Evolutionary conservation across 2,797 vertebrate species (phyloP), one percentile per base, ranked within the genome.

Genomic region (Bradypus variegatus): DNA sequence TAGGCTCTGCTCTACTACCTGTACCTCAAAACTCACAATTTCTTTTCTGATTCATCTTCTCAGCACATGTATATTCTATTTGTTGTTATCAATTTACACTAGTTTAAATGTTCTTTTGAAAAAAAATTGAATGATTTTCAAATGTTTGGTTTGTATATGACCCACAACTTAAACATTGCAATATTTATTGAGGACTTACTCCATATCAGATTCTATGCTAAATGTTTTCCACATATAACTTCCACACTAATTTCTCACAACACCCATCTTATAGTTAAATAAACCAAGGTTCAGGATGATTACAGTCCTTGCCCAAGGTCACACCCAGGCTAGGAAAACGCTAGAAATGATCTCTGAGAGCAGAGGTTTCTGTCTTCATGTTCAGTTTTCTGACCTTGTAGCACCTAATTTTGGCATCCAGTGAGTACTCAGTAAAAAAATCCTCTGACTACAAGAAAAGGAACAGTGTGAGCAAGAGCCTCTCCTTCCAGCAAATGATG

Each of bases 401-500:
- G 78, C 5, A 23, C 60, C 73, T 89, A 70, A 48, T 84, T 93
- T 90, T 48, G 48, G 53, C 29, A 84, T 65, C 45, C 31, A 53
- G 23, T 11, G 58, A 23, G 50, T 60, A 53, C 33, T 80, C 33
- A 86, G 29, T 55, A 14, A n/a, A n/a, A n/a, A 77, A 94, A 85
- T 67, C 33, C n/a, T 3, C 73, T 70, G 60, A 70, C 38, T 82
- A 87, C 72, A n/a, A 84, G 48, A 45, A 33, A 82, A 86, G 77
- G 87, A 83, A 72, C 31, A 78, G 73, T 27, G 53, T 53, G n/a
- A 85, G n/a, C 78, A 53, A 88, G 50, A 85, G 21, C 48, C 41
- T 90, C 83, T 94, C n/a, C 82, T 95, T 85, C 86, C 55, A 67
- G 69, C n/a, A 89, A 89, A 75, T 81, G 73, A 60, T 27, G 45